Evolutionary conservation across 2,888 invertebrate genomes (phyloP).

Genomic region (Emmelina monodactyla): DNA sequence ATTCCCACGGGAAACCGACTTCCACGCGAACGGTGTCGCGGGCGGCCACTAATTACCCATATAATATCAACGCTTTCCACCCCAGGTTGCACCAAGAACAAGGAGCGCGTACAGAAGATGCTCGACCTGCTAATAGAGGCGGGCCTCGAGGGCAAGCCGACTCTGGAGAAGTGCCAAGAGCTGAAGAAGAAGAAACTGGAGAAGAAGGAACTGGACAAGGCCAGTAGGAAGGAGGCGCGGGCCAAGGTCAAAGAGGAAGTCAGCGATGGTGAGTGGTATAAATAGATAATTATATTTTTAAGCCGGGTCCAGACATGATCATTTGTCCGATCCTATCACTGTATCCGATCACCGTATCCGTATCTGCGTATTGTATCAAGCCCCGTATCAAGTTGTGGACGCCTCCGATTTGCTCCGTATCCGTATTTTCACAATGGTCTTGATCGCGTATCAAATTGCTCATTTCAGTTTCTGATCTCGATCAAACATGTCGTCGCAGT

Average conservation of each 20-base stretch:
- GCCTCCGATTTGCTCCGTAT: no score
- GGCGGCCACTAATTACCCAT: no score
- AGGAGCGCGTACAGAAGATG: slow-evolving; percentile 58
- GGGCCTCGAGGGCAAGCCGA: slow-evolving; percentile 59
- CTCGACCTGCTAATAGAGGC: slow-evolving; percentile 42
- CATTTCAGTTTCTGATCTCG: background rate
- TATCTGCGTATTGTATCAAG: no score
- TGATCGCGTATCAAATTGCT: background rate
- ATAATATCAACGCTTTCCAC: no score
- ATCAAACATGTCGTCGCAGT: background rate
- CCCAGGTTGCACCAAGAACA: slow-evolving; percentile 59
- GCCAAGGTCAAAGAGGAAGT: slow-evolving; percentile 40
- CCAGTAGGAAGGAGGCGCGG: slow-evolving; percentile 47
- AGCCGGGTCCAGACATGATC: no score
- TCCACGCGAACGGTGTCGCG: no score
- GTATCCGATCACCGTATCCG: no score
- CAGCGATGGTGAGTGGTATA: slow-evolving; percentile 19
- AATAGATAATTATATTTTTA: no score
- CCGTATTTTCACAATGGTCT: background rate
- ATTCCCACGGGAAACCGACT: no score
- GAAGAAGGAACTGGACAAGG: slow-evolving; percentile 48
- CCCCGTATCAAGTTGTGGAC: no score
- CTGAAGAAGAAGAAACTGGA: slow-evolving; percentile 46
- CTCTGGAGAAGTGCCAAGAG: slow-evolving; percentile 50
- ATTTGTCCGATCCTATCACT: no score